phyloP scores from a whole-genome alignment of 2,113 vertebrate genomes.

The Trematomus loennbergii region DNA sequence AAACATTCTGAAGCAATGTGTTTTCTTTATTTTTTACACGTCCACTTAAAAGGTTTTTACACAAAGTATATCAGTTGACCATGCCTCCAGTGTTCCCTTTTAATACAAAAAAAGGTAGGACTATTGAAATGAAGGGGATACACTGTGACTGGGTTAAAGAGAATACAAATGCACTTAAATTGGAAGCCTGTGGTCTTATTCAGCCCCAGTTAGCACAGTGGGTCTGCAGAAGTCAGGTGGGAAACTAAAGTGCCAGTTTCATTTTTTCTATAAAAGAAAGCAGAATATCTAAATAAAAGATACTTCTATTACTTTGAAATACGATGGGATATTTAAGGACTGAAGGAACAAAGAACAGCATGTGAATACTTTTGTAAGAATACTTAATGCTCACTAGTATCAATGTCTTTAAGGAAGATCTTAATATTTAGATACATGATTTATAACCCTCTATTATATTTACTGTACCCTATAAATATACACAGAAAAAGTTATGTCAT shows the following conservation, averaged over 20 bases:
- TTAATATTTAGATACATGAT: not conserved
- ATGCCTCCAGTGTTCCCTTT: constrained; percentile 23
- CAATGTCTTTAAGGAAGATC: not conserved
- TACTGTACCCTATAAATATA: no score
- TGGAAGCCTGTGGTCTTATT: constrained; percentile 15
- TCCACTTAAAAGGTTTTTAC: constrained; percentile 34
- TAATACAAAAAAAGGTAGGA: constrained; percentile 40
- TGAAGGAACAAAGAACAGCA: not conserved
- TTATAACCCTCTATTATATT: not conserved
- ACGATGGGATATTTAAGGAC: not conserved
- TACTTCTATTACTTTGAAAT: not conserved
- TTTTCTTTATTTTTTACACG: constrained; percentile 33
- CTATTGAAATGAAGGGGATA: constrained; percentile 31
- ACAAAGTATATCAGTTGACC: constrained; percentile 38
- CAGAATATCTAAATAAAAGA: not conserved
- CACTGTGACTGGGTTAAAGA: constrained; percentile 14
- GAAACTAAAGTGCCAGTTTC: constrained; percentile 12
- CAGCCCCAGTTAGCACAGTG: constrained; percentile 12
- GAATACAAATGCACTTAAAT: constrained; percentile 34
- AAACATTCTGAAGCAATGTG: constrained; percentile 21
- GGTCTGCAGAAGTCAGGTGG: constrained; percentile 5
- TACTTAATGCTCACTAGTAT: not conserved
- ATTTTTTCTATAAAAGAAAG: constrained; percentile 27
- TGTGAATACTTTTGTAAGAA: not conserved
- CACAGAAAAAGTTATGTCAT: no score